Percentiles rank a stretch among this genome's conserved stretches.
phyloP scores from a whole-genome alignment of 2,888 invertebrate species.

The Salticus scenicus region DNA sequence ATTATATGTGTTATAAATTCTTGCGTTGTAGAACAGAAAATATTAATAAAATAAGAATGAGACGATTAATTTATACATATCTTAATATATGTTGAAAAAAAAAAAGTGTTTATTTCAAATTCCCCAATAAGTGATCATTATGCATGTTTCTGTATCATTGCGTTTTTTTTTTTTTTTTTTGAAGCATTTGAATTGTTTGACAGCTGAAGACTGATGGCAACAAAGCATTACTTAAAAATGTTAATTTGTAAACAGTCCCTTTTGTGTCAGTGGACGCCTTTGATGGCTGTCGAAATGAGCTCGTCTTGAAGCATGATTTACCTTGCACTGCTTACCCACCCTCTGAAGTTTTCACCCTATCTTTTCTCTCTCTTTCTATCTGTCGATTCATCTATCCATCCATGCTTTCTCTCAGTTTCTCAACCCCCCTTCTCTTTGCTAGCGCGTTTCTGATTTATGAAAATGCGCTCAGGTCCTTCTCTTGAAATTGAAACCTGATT shows the following conservation, averaged over 20 bases:
- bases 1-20: no score
- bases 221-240: not conserved
- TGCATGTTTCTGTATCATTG: no score
- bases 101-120: no score
- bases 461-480: constrained; percentile 64
- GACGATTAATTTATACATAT: no score
- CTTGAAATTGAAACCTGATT: constrained; percentile 71
- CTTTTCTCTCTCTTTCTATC: constrained; percentile 44
- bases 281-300: constrained; percentile 67
- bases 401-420: constrained; percentile 36
- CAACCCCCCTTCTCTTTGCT: not conserved
- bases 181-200: no score
- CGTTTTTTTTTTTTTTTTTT: no score
- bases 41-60: no score
- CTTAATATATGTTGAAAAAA: no score
- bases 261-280: constrained; percentile 31
- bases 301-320: constrained; percentile 65
- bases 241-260: constrained; percentile 60
- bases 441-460: constrained; percentile 65
- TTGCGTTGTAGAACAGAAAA: no score
- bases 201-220: not conserved
- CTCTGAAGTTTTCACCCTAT: constrained; percentile 65
- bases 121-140: no score
- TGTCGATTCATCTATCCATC: constrained; percentile 15
- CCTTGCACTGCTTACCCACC: constrained; percentile 58